A percentile compares a stretch with the other conserved stretches of the same genome.
Conservation (phyloP, 2,888 invertebrate genomes). For the Noctua pronuba region DNA sequence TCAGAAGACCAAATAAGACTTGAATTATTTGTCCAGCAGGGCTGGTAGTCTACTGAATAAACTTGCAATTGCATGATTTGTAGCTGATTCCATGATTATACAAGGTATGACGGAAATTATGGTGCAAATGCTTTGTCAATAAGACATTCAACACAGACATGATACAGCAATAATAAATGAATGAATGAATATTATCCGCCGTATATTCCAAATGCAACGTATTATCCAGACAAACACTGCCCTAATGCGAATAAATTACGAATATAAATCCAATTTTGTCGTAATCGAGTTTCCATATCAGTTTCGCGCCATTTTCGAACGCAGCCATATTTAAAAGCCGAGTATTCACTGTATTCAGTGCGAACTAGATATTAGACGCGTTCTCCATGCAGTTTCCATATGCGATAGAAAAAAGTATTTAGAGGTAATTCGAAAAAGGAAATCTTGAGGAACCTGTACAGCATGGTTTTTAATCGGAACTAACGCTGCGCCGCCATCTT, state of each 20-base stretch:
- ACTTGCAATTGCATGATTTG: conserved; percentile 14
- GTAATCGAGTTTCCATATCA: conserved; percentile 60
- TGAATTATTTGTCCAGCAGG: neutral
- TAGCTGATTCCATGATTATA: neutral
- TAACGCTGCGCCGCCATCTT: neutral
- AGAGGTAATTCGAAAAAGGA: conserved; percentile 29
- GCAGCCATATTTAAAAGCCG: conserved; percentile 48
- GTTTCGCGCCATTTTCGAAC: conserved; percentile 58
- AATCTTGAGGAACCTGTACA: conserved; percentile 13
- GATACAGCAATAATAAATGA: conserved; percentile 9
- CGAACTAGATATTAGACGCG: conserved; percentile 28
- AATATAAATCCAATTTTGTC: conserved; percentile 57
- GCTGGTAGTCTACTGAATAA: neutral
- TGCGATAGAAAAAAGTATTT: conserved; percentile 8
- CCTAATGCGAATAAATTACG: conserved; percentile 45
- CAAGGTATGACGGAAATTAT: neutral
- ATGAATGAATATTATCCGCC: conserved; percentile 23
- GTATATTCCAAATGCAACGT: conserved; percentile 19
- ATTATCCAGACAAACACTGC: conserved; percentile 33
- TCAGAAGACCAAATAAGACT: neutral
- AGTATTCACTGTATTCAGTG: conserved; percentile 45
- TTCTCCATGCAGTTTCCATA: conserved; percentile 25
- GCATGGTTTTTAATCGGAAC: neutral
- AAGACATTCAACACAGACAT: neutral
- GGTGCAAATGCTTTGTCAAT: conserved; percentile 16